Base-by-base conservation (phyloP, 1,140 invertebrate genomes). In the Magallana angulata region DNA sequence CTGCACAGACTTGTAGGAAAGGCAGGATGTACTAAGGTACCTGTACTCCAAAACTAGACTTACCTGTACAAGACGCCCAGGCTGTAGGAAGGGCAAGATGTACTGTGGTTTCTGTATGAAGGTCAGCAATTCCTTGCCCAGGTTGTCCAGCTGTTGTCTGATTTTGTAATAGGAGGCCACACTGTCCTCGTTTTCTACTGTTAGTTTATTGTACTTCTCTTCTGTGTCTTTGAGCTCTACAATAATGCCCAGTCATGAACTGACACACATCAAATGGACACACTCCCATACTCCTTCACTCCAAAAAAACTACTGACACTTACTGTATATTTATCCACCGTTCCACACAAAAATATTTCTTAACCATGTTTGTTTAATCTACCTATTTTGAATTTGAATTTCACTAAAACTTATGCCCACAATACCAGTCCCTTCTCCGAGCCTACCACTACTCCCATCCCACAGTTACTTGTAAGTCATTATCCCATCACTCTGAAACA, bases 51-150 rank as follows among this genome's bases (percentile, higher is more conserved):
- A 1, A 1, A 5, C 0, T 64, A 16, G 36, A 48, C 5, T 4
- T 0, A 48, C 0, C 5, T 48, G 36, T 48, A 48, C 36, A 4
- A 48, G 36, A 48, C 36, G 96, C 7, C 99, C 99, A 0, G 98
- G 97, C 94, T 99, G 98, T 88, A 99, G 95, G 95, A 99, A 99
- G 0, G 98, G 98, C 82, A 99, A 95, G 16, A 99, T 94, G 94
- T 99, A 98, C 92, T 97, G 96, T 0, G 24, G 98, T 91, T 97
- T 97, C 0, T 97, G 98, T 85, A 99, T 96, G 95, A 96, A 98
- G 2, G 94, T 95, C 57, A 97, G 95, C 94, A 98, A 97, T 92
- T 98, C 96, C 81, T 95, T 95, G 14, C 96, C 96, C 57, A 99
- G 95, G 7, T 96, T 93, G 71, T 97, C 96, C 30, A 99, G 95